Base-by-base conservation (phyloP, 37 sponge, comb jelly and placozoan species). In the Spongilla lacustris region DNA sequence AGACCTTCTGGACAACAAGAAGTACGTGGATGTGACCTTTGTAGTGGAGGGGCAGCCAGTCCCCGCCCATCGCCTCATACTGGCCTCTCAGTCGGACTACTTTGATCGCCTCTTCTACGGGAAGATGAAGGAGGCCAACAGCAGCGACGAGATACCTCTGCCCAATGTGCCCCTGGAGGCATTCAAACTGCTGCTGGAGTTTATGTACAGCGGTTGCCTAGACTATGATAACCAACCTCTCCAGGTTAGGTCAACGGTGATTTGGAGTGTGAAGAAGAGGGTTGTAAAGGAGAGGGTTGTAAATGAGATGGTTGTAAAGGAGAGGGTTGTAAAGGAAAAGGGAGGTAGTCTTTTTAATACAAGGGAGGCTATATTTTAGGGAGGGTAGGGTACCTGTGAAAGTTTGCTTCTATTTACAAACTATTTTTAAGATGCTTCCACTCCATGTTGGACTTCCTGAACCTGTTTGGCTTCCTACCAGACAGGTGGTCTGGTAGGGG, bases 101-200 rank as follows among this genome's bases (percentile, higher is more conserved):
- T 86, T 86, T 79, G 86, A 79, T 36, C 50, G 86, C 2, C 73
- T 86, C 19, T 36, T 86, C 46, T 86, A 37, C 66, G 86, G 86
- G 13, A 33, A 72, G 46, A 79, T 86, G 79, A 79, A 23, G 73
- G 86, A 86, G 36, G 36, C 73, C 25, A 21, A 27, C 12, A 38
- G 74, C 36, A 32, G 36, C 33, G 80, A 86, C 36, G 46, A 46
- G 46, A 79, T 86, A 4, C 33, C 78, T n/a, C 86, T 86, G 27
- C 36, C 50, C 21, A 80, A 86, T 36, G 79, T 80, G 13, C 80
- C 73, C 22, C 46, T 27, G 5, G 74, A 71, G 19, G 86, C 86
- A 27, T 86, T 86, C 35, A 8, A 28, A 30, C 19, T 66, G 36
- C 79, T 86, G 27, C 80, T 86, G n/a, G 3, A 25, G 14, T 86